Base-by-base conservation (phyloP, 2,113 vertebrate species). In the Hemiprocne comata region DNA sequence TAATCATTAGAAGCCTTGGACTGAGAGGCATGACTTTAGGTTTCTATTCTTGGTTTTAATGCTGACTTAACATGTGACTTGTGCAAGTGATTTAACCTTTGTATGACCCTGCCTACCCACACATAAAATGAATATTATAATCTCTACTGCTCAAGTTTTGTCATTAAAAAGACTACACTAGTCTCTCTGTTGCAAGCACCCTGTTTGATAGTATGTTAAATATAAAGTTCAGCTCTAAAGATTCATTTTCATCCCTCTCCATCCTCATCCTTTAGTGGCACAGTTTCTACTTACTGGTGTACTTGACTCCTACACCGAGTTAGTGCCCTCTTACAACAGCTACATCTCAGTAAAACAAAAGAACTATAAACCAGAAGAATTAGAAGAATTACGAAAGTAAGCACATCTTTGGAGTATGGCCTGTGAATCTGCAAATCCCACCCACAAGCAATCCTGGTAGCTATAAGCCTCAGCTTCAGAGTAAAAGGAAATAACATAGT, bases 1-100 rank as follows among this genome's bases (percentile, higher is more conserved):
- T 94, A 94, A 93, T 96, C 79, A 94, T 96, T 97, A 96, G 86
- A 93, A 93, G 89, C 83, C 80, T 84, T 62, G 91, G 66, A 80
- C 65, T 57, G 66, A 53, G 87, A 96, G 61, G 72, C 86, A 88
- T 76, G 93, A 57, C 85, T 91, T 90, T 86, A 89, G 80, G 80
- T 94, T 96, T 96, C 94, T 95, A 80, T 91, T 96, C 94, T 87
- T 89, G 69, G 55, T 90, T 84, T 91, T 86, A 92, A 91, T 64
- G 85, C 87, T 94, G 84, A 91, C 81, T 78, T 96, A 86, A 57
- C 92, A 92, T 78, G 83, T 92, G 92, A 95, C 92, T 94, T 88
- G 38, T 74, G 67, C 33, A 76, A 94, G n/a, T 89, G 44, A 72
- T 77, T 94, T 70, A 94, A 88, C 85, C 69, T 80, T 79, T 71